Conservation (phyloP, 2,113 vertebrate species). For the Spheniscus mendiculus region DNA sequence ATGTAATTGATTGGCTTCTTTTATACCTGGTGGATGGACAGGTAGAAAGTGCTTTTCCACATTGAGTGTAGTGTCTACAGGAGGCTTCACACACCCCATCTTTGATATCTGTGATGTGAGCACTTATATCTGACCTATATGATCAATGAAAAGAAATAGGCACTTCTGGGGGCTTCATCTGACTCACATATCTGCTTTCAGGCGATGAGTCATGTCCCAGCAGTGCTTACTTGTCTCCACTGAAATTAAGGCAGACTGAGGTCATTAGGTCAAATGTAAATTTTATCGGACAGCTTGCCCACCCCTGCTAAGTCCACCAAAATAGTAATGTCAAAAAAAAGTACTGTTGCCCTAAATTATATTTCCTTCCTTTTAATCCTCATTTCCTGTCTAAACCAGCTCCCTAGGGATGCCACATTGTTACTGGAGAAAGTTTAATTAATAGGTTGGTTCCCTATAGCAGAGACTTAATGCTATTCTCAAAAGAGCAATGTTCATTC, state of each 20-base stretch:
- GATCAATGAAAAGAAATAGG: neutral
- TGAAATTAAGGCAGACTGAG: neutral
- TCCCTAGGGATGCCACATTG: neutral
- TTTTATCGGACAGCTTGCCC: neutral
- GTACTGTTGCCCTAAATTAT: neutral
- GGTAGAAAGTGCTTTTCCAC: neutral
- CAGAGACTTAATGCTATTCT: neutral
- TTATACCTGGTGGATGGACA: neutral
- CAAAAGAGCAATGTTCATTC: neutral
- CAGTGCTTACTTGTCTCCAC: neutral
- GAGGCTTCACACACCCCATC: neutral
- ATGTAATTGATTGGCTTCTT: neutral
- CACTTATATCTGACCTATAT: neutral
- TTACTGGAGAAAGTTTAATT: neutral
- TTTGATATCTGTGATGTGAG: neutral
- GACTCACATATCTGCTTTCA: neutral
- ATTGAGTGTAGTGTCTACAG: neutral
- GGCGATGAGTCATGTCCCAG: neutral
- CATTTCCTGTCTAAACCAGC: neutral
- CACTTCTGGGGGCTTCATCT: neutral
- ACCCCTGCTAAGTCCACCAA: neutral
- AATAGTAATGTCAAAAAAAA: neutral
- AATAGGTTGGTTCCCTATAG: fast-evolving
- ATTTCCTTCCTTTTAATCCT: neutral
- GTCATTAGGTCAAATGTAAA: neutral